phyloP scores from a whole-genome alignment of 2,888 invertebrate species.

The Priocnemis perturbator region DNA sequence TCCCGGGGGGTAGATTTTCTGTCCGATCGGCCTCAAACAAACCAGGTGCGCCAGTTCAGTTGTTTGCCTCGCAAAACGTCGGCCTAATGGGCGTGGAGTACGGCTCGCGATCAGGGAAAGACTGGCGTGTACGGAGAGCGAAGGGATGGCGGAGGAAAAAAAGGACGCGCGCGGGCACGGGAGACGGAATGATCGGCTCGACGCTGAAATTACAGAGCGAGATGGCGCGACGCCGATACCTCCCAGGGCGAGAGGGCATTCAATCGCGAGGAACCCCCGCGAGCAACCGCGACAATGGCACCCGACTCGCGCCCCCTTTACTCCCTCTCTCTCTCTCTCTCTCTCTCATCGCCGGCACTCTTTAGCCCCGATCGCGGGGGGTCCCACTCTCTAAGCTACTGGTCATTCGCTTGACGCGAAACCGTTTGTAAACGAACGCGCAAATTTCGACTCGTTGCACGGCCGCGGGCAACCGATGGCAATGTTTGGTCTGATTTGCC shows the following conservation, averaged over 20 bases:
- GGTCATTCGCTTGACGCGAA: conserved; percentile 53
- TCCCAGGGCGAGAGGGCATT: conserved; percentile 72
- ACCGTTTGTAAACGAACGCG: conserved; percentile 37
- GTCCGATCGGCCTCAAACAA: conserved; percentile 58
- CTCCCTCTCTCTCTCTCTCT: conserved; percentile 23
- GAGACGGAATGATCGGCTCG: conserved; percentile 63
- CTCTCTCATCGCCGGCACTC: conserved; percentile 28
- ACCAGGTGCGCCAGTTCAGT: conserved; percentile 67
- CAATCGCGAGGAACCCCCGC: conserved; percentile 64
- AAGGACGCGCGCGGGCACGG: conserved; percentile 25
- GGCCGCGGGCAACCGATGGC: too few relatives aligned
- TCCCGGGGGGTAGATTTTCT: conserved; percentile 48
- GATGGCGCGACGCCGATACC: conserved; percentile 69
- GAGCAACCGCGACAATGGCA: conserved; percentile 60
- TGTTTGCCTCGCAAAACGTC: conserved; percentile 63
- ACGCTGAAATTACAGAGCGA: conserved; percentile 71
- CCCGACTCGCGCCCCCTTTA: conserved; percentile 43
- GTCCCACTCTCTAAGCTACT: conserved; percentile 50
- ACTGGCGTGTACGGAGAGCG: conserved; percentile 9
- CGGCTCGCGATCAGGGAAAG: background rate
- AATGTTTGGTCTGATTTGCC: too few relatives aligned
- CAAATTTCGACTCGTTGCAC: conserved; percentile 9
- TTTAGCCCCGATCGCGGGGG: conserved; percentile 52
- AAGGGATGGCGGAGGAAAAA: conserved; percentile 39
- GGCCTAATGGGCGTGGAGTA: background rate